phyloP scores from a whole-genome alignment of 2,888 invertebrate species.

The Aethes cnicana region DNA sequence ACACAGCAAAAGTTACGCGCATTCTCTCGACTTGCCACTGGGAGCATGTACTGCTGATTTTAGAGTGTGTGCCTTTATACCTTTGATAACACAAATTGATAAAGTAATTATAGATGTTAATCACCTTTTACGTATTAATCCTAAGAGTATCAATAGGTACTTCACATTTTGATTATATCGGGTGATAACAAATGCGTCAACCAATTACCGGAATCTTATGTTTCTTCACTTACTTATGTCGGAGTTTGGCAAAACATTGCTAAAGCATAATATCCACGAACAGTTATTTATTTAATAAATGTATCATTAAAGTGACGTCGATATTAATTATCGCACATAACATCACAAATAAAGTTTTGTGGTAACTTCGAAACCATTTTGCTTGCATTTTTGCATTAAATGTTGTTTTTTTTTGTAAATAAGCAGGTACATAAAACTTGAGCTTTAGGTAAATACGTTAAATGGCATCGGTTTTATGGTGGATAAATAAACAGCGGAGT shows the following conservation, averaged over 20 bases:
- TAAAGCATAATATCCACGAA: no score
- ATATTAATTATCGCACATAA: no score
- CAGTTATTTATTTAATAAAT: no score
- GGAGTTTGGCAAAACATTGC: neutral
- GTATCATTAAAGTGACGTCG: no score
- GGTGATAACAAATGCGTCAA: slow-evolving; percentile 9
- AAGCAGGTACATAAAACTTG: no score
- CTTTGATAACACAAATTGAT: slow-evolving; percentile 16
- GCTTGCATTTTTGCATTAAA: no score
- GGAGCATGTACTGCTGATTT: neutral
- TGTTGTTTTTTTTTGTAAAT: no score
- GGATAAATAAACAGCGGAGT: no score
- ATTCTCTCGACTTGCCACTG: slow-evolving; percentile 22
- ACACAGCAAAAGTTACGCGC: slow-evolving; percentile 23
- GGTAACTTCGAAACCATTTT: no score
- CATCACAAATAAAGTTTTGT: no score
- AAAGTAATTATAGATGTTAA: slow-evolving; percentile 11
- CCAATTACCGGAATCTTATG: neutral
- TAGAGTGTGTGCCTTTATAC: slow-evolving; percentile 14
- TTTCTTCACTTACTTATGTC: neutral
- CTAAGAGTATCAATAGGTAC: neutral
- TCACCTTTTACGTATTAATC: slow-evolving; percentile 4
- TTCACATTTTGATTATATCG: neutral
- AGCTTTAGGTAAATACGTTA: no score
- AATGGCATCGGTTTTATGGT: no score